Evolutionary conservation across 1,140 invertebrate genomes (phyloP).

Genomic region (Tyrophagus putrescentiae): DNA sequence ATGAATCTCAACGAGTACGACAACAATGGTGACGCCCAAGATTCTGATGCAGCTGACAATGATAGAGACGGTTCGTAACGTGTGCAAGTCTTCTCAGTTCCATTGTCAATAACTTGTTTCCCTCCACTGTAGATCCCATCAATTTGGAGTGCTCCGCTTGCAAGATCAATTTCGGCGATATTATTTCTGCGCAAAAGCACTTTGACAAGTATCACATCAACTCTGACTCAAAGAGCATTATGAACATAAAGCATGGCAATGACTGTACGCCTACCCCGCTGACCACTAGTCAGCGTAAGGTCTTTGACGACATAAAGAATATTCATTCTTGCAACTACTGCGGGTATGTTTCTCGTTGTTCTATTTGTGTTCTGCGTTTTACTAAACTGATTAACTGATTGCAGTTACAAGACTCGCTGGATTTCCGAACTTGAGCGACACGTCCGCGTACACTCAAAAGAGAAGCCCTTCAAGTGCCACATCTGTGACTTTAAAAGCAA

Average conservation of each 20-base stretch:
- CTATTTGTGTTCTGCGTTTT: neutral
- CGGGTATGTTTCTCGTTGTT: neutral
- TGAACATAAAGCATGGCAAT: neutral
- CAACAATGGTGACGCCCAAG: constrained; percentile 6
- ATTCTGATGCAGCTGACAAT: constrained; percentile 20
- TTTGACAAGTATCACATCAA: constrained; percentile 8
- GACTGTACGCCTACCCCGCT: neutral
- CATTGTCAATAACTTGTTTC: too few relatives aligned
- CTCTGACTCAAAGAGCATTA: neutral
- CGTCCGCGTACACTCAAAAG: constrained; percentile 47
- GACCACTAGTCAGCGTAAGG: constrained; percentile 6
- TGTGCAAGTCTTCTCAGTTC: neutral
- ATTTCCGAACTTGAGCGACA: constrained; percentile 60
- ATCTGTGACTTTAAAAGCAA: constrained; percentile 36
- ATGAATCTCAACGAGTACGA: constrained; percentile 19
- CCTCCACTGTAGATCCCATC: neutral
- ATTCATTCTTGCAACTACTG: constrained; percentile 1
- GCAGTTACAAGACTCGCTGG: constrained; percentile 63
- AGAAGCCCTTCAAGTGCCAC: constrained; percentile 35
- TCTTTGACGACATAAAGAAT: constrained; percentile 8
- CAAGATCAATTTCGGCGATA: constrained; percentile 11
- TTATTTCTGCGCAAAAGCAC: constrained; percentile 10
- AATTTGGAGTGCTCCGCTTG: constrained; percentile 9
- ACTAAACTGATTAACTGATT: neutral
- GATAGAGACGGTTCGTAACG: neutral